phyloP scores from a whole-genome alignment of 2,888 invertebrate genomes.

The Osmoderma eremita region DNA sequence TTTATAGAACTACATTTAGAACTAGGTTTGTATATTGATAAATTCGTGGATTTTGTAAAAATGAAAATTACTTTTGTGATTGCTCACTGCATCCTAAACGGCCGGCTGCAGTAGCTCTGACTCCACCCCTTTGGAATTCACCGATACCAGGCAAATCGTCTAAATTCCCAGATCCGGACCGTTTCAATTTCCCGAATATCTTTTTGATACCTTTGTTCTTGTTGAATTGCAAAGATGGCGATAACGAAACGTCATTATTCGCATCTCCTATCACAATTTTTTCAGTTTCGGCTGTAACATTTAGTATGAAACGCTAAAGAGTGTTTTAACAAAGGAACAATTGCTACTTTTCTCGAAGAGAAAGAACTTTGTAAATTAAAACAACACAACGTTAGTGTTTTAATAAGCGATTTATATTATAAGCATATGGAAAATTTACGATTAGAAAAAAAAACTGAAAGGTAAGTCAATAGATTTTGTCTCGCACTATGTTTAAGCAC shows the following conservation, averaged over 20 bases:
- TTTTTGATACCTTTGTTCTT: conserved; percentile 73
- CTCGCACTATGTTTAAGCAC: neutral
- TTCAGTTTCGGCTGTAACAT: conserved; percentile 71
- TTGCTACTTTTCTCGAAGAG: neutral
- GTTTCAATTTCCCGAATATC: conserved; percentile 74
- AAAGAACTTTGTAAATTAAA: no score
- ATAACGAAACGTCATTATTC: conserved; percentile 62
- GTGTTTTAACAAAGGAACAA: neutral
- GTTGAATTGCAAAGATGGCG: conserved; percentile 63
- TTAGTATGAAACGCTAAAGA: neutral
- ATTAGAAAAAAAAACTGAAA: neutral
- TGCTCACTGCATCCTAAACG: conserved; percentile 72
- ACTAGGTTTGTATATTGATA: neutral
- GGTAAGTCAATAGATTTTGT: neutral
- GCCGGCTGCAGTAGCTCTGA: conserved; percentile 78
- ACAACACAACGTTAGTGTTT: no score
- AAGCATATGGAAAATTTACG: no score
- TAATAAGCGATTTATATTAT: neutral
- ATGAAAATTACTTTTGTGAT: conserved; percentile 55
- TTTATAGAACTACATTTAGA: neutral
- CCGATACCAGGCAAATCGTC: conserved; percentile 71
- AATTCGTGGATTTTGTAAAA: neutral
- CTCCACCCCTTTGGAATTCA: conserved; percentile 76
- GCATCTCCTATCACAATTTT: conserved; percentile 66
- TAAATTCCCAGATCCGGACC: conserved; percentile 76